phyloP scores from a whole-genome alignment of 1,140 invertebrate genomes.

The Coptotermes formosanus region DNA sequence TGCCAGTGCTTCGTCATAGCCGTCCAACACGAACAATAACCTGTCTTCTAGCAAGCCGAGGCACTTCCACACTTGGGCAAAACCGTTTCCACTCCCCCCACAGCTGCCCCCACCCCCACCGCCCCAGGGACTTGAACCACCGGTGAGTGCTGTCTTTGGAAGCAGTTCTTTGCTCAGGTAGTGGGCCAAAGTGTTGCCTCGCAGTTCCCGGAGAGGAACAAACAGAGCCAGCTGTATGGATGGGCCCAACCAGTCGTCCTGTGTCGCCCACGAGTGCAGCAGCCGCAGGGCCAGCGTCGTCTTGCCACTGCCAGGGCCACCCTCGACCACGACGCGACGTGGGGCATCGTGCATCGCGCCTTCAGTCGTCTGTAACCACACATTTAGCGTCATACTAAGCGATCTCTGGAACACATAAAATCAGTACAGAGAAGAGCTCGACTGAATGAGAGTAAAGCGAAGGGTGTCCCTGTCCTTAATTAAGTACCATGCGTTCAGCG shows the following conservation, averaged over 20 bases:
- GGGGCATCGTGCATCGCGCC: slow-evolving; percentile 50
- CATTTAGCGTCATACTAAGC: background rate
- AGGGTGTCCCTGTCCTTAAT: too few relatives aligned
- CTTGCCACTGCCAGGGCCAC: slow-evolving; percentile 54
- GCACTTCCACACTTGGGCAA: slow-evolving; percentile 43
- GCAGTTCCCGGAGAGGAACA: slow-evolving; percentile 54
- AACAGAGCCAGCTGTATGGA: slow-evolving; percentile 50
- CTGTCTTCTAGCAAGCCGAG: slow-evolving; percentile 49
- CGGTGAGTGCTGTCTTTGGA: slow-evolving; percentile 44
- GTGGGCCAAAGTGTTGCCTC: slow-evolving; percentile 47
- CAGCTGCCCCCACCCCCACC: slow-evolving; percentile 35
- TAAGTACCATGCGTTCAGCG: too few relatives aligned
- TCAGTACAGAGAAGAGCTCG: background rate
- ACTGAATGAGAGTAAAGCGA: too few relatives aligned
- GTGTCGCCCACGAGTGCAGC: slow-evolving; percentile 55
- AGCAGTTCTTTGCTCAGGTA: slow-evolving; percentile 53
- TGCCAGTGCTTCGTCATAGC: slow-evolving; percentile 51
- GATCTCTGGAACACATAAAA: background rate
- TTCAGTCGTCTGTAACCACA: slow-evolving; percentile 46
- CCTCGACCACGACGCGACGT: slow-evolving; percentile 51
- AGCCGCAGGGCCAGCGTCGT: slow-evolving; percentile 53
- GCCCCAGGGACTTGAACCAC: slow-evolving; percentile 34
- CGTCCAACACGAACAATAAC: slow-evolving; percentile 56
- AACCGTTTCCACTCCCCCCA: slow-evolving; percentile 40
- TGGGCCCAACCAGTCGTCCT: slow-evolving; percentile 46